A percentile compares a stretch with the other conserved stretches of the same genome.
Conservation (phyloP, 2,113 vertebrate species). For the Atherinomorus stipes region DNA sequence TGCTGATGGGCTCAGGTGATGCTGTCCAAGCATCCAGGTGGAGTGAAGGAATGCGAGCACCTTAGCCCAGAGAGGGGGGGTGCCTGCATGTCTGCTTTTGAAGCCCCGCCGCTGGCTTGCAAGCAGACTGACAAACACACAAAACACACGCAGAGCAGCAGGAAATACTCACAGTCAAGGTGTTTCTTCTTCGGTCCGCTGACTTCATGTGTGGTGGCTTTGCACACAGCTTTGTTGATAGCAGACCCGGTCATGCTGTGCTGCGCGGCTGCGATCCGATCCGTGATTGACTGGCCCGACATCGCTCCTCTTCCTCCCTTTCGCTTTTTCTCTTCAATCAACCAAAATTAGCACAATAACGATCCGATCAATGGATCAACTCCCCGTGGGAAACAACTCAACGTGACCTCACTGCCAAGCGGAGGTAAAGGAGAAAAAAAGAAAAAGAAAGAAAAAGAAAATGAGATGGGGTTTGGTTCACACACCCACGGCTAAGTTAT, state of each 20-base stretch:
- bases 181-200: conserved; percentile 94
- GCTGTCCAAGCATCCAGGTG: too few relatives aligned
- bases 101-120: too few relatives aligned
- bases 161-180: conserved; percentile 88
- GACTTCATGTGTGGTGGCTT: conserved; percentile 91
- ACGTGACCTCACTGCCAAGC: conserved; percentile 57
- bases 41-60: too few relatives aligned
- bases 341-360: conserved; percentile 55
- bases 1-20: too few relatives aligned
- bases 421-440: too few relatives aligned
- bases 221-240: conserved; percentile 90
- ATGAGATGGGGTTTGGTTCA: conserved; percentile 15
- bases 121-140: neutral
- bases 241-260: conserved; percentile 91
- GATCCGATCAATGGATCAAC: conserved; percentile 58
- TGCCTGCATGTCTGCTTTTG: neutral
- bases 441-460: too few relatives aligned
- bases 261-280: conserved; percentile 90
- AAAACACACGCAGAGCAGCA: neutral
- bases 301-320: conserved; percentile 61
- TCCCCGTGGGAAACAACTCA: neutral
- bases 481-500: neutral
- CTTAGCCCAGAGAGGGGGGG: neutral
- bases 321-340: neutral
- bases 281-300: conserved; percentile 92